Base-by-base conservation (phyloP, 1,140 invertebrate species). In the Anastrepha obliqua region DNA sequence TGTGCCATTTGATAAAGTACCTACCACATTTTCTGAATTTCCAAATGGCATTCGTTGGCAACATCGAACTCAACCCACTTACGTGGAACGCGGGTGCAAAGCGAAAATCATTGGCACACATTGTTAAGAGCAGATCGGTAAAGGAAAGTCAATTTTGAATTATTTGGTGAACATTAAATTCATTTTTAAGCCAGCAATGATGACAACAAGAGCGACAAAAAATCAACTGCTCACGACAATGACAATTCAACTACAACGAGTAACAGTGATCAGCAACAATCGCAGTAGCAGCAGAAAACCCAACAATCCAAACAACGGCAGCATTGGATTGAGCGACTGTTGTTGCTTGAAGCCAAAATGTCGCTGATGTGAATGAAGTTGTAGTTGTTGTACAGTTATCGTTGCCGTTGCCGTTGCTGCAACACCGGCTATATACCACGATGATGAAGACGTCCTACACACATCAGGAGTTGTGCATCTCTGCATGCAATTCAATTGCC, bases 371-470 rank as follows among this genome's bases (percentile, higher is more conserved):
- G 47, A 81, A 51, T 81, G 44, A 81, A 81, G 74, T 81, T 81
- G 74, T 55, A 47, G 0, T 17, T 8, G 60, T 20, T 74, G 44
- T 17, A 13, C 6, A 55, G 15, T 78, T 55, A 42, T 42, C 44
- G n/a, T 51, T 58, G 64, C 64, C 29, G 64, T 11, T 67, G 64
- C n/a, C 6, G 64, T 67, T 20, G 29, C 64, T 39, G 7, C 64
- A 4, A 39, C 6, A 67, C 11, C 13, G 51, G 7, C 17, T 81
- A 81, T 13, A n/a, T 17, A 55, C 6, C 74, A 58, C 15, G n/a
- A 62, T 81, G 74, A 81, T 81, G 74, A 81, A 81, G 74, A 81
- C 74, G 74, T 55, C 74, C 74, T 81, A 81, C 74, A 81, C 74
- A 58, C 74, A 81, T 81, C 74, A 81, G 74, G 17, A 81, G 47